phyloP scores from a whole-genome alignment of 2,888 invertebrate genomes.

The Conomelus anceps region DNA sequence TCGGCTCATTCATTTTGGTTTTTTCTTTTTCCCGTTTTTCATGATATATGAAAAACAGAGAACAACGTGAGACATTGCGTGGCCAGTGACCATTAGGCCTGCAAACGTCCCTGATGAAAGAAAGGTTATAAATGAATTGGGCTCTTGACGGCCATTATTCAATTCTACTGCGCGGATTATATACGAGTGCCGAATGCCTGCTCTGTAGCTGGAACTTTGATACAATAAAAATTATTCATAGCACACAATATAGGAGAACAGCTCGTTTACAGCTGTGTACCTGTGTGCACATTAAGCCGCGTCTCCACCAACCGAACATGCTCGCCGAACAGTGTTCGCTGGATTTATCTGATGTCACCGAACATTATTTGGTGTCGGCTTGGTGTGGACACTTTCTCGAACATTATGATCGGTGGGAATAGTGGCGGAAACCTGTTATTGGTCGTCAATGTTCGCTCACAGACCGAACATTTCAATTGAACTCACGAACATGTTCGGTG shows the following conservation, averaged over 20 bases:
- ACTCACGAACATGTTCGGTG: too few species aligned
- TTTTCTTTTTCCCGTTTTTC: too few species aligned
- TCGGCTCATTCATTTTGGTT: not conserved
- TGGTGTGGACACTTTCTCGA: too few species aligned
- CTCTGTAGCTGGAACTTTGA: not conserved
- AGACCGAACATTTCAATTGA: too few species aligned
- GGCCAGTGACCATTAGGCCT: not conserved
- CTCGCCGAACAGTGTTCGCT: too few species aligned
- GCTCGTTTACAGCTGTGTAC: not conserved
- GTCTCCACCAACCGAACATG: too few species aligned
- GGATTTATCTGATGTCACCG: too few species aligned
- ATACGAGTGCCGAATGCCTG: not conserved
- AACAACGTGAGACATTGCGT: not conserved
- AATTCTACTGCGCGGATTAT: not conserved
- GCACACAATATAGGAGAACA: not conserved
- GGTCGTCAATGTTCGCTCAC: too few species aligned
- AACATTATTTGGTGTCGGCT: too few species aligned
- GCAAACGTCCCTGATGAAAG: not conserved
- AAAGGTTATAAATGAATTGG: not conserved
- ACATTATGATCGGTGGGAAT: too few species aligned
- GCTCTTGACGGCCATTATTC: not conserved
- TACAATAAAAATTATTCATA: not conserved
- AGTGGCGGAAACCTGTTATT: too few species aligned
- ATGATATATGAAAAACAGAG: not conserved
- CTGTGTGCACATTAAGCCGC: not conserved